These are phyloP conservation scores for Poecilobothrus nobilitatus DNA, from an alignment of 2,888 invertebrate species.

Conservation along the genomic window DNA sequence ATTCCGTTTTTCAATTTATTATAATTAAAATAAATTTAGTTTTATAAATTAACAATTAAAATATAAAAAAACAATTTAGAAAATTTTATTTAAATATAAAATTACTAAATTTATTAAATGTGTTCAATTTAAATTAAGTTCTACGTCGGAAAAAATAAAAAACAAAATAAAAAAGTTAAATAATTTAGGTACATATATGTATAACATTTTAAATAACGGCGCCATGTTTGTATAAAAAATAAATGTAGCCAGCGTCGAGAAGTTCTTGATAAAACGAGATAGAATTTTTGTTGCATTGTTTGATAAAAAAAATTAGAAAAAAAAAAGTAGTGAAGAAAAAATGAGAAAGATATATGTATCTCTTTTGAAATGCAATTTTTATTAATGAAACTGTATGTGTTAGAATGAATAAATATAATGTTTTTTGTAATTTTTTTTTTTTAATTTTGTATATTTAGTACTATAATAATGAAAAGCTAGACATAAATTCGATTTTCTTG, in stretches of 20 bases:
- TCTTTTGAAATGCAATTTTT: not conserved
- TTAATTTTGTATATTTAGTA: not conserved
- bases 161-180: not conserved
- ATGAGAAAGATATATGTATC: not conserved
- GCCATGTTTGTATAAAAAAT: conserved; percentile 1
- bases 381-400: not conserved
- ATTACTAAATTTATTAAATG: not conserved
- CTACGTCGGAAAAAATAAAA: not conserved
- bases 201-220: not conserved
- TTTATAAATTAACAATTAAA: not conserved
- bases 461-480: not conserved
- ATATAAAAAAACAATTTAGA: not conserved
- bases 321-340: not conserved
- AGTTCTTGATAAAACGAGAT: conserved; percentile 6
- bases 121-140: not conserved
- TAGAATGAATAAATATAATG: not conserved
- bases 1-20: not conserved
- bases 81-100: not conserved
- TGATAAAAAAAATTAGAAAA: not conserved
- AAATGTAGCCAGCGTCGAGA: conserved; percentile 4
- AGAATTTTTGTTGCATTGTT: conserved; percentile 2
- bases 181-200: too few species aligned
- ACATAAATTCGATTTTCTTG: conserved; percentile 4
- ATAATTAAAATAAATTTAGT: not conserved
- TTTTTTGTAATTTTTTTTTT: not conserved